Conservation (phyloP, 2,888 invertebrate species). For the Torymus texanus region DNA sequence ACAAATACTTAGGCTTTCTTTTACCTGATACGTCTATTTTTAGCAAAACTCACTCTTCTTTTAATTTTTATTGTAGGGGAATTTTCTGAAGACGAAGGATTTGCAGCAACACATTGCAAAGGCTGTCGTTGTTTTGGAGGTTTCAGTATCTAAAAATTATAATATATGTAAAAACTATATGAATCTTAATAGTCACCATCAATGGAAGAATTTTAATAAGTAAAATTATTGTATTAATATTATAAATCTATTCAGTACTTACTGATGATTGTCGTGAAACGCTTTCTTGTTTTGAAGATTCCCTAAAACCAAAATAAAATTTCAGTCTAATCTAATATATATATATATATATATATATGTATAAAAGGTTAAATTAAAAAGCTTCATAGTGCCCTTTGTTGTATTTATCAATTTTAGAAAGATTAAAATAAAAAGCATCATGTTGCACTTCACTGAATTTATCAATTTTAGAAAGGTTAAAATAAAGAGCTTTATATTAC, state of each 20-base stretch:
- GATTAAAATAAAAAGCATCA: neutral
- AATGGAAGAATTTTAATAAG: neutral
- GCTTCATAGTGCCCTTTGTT: no score
- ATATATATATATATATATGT: no score
- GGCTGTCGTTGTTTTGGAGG: constrained; percentile 64
- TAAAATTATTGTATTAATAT: neutral
- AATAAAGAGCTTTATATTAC: no score
- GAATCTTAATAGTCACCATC: no score
- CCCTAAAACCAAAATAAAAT: constrained; percentile 42
- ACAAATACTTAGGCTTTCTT: neutral
- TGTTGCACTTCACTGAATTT: neutral
- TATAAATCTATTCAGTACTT: constrained; percentile 53
- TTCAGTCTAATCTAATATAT: no score
- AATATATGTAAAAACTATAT: neutral
- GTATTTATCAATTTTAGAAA: neutral
- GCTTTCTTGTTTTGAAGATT: constrained; percentile 53
- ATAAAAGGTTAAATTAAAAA: no score
- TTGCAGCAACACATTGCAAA: constrained; percentile 62
- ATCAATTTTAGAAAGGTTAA: no score
- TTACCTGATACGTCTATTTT: constrained; percentile 71
- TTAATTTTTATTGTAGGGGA: constrained; percentile 62
- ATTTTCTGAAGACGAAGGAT: constrained; percentile 62
- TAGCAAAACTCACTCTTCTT: constrained; percentile 71
- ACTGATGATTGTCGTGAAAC: constrained; percentile 66
- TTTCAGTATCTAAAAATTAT: constrained; percentile 66